These are phyloP conservation scores for Leptinotarsa peninsularis DNA, from an alignment of 2,888 invertebrate species.

Conservation along the genomic window DNA sequence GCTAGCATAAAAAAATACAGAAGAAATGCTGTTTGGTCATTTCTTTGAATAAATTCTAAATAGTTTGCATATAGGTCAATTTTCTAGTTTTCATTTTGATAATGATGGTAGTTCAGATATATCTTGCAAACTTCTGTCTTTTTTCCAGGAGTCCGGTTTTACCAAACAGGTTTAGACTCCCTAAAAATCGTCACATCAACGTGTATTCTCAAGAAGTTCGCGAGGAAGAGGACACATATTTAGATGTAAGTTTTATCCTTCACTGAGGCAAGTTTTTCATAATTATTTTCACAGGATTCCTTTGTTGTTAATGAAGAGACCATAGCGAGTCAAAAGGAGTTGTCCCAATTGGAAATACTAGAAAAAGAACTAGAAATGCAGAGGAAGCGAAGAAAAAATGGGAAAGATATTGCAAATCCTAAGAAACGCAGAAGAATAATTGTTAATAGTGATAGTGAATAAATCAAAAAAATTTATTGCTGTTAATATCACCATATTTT, in stretches of 20 bases:
- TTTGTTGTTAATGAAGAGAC: constrained; percentile 75
- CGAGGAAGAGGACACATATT: constrained; percentile 57
- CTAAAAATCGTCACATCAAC: constrained; percentile 60
- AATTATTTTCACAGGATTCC: constrained; percentile 69
- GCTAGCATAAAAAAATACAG: no score
- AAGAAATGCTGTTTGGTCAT: no score
- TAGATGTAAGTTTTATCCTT: constrained; percentile 57
- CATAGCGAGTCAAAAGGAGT: constrained; percentile 66
- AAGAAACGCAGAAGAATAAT: constrained; percentile 49
- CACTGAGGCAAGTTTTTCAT: background rate
- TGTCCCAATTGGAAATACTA: constrained; percentile 73
- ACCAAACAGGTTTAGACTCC: constrained; percentile 72
- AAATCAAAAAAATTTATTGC: constrained; percentile 18
- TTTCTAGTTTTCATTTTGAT: background rate
- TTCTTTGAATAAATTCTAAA: no score
- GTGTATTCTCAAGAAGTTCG: constrained; percentile 61
- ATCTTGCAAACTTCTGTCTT: background rate
- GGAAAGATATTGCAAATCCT: constrained; percentile 26
- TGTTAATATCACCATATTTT: constrained; percentile 21
- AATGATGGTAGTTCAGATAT: no score
- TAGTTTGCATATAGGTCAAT: no score
- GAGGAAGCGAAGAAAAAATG: constrained; percentile 57
- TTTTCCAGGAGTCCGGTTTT: constrained; percentile 70
- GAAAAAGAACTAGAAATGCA: constrained; percentile 69
- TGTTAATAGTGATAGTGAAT: constrained; percentile 53